Conservation (phyloP, 1,140 invertebrate genomes). For the Apocrypta bakeri region DNA sequence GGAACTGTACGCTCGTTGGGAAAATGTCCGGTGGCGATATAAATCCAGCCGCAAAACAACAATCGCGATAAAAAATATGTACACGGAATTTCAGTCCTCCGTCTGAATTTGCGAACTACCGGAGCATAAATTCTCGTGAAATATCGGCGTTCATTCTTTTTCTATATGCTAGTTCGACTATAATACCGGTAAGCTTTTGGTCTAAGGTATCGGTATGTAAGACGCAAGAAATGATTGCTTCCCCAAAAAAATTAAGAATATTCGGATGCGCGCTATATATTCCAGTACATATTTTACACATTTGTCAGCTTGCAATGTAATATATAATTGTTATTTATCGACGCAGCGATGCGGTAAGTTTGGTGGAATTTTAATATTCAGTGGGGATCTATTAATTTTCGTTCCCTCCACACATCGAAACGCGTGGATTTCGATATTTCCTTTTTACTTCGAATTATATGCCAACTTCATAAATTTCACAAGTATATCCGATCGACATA, state of each 20-base stretch:
- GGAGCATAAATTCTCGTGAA: conserved; percentile 5
- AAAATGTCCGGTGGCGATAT: not conserved
- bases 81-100: not conserved
- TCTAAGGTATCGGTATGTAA: not conserved
- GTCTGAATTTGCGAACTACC: not conserved
- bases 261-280: not conserved
- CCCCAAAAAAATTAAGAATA: not conserved
- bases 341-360: no score
- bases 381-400: not conserved
- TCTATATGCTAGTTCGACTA: not conserved
- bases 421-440: not conserved
- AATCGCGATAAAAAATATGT: conserved; percentile 10
- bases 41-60: not conserved
- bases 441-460: not conserved
- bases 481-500: no score
- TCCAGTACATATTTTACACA: not conserved
- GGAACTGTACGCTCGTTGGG: not conserved
- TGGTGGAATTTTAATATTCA: not conserved
- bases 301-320: not conserved
- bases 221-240: conserved; percentile 1
- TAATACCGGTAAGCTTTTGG: conserved; percentile 1
- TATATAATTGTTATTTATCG: no score
- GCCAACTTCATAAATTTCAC: no score
- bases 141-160: conserved; percentile 4
- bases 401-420: not conserved